These are phyloP conservation scores for Tetramorium simillimum DNA, from an alignment of 1,140 invertebrate species.

Conservation along the genomic window DNA sequence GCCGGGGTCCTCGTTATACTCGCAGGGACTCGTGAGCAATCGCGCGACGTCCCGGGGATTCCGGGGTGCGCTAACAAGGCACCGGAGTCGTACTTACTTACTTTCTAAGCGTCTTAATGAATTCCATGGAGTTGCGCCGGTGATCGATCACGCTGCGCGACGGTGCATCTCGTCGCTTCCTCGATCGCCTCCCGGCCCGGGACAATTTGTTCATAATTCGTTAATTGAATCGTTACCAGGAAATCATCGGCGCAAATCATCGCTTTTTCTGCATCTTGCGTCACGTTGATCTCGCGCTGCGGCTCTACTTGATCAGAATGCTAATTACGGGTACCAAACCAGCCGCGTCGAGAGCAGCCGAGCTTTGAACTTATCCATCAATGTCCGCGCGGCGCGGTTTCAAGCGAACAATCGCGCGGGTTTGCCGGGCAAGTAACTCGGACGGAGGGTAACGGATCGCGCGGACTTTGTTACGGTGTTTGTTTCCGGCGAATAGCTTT, in stretches of 20 bases:
- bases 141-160: constrained; percentile 21
- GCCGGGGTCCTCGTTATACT: neutral
- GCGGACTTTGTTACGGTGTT: constrained; percentile 45
- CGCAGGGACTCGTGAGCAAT: neutral
- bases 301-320: neutral
- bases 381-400: neutral
- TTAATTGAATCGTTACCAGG: constrained; percentile 24
- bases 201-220: neutral
- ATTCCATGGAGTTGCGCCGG: neutral
- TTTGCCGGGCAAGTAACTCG: constrained; percentile 1
- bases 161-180: neutral
- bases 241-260: neutral
- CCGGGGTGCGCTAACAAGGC: neutral
- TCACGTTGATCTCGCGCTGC: neutral
- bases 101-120: constrained; percentile 14
- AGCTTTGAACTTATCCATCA: constrained; percentile 20
- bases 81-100: neutral
- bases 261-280: neutral
- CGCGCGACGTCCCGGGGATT: neutral
- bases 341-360: neutral
- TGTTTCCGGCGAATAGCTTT: constrained; percentile 40
- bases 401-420: neutral
- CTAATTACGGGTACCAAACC: constrained; percentile 12
- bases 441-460: constrained; percentile 26
- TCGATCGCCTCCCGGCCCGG: neutral